Percentiles rank a stretch among this genome's conserved stretches.
Conservation (phyloP, 1,140 invertebrate species). For the Cephus cinctus region DNA sequence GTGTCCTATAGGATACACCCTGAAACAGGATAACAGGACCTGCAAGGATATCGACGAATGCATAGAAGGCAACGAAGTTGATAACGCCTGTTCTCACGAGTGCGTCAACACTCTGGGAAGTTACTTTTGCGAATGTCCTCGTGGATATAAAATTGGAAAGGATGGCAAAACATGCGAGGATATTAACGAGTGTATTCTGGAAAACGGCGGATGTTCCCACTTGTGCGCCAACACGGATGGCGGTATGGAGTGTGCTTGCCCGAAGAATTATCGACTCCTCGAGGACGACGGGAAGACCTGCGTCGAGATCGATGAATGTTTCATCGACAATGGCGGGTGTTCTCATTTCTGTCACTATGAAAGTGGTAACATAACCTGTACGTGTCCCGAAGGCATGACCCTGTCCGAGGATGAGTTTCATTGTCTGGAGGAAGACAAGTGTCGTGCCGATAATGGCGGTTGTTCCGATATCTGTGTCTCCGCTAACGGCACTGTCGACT, state of each 20-base stretch:
- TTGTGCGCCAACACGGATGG: constrained; percentile 61
- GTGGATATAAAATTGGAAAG: constrained; percentile 53
- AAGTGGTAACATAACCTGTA: constrained; percentile 56
- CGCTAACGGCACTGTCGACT: constrained; percentile 37
- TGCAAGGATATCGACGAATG: constrained; percentile 60
- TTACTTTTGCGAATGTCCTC: constrained; percentile 64
- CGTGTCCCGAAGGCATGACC: constrained; percentile 71
- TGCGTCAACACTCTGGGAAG: constrained; percentile 69
- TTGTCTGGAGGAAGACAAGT: constrained; percentile 62
- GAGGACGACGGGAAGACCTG: constrained; percentile 57
- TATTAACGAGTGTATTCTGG: constrained; percentile 61
- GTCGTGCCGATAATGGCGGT: constrained; percentile 49
- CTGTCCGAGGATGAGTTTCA: constrained; percentile 69
- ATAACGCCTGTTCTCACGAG: constrained; percentile 57
- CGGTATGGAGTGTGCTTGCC: constrained; percentile 59
- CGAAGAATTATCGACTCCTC: constrained; percentile 46
- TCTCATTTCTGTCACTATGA: constrained; percentile 54
- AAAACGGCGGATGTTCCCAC: constrained; percentile 59
- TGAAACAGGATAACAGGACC: constrained; percentile 37
- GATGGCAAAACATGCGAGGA: constrained; percentile 57
- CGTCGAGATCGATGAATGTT: constrained; percentile 62
- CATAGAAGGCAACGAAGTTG: constrained; percentile 34
- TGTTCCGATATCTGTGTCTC: constrained; percentile 50
- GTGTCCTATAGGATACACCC: constrained; percentile 64
- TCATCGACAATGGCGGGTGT: constrained; percentile 58